Conservation (phyloP, 2,113 vertebrate species). For the Stomatorhinus ivindoensis region DNA sequence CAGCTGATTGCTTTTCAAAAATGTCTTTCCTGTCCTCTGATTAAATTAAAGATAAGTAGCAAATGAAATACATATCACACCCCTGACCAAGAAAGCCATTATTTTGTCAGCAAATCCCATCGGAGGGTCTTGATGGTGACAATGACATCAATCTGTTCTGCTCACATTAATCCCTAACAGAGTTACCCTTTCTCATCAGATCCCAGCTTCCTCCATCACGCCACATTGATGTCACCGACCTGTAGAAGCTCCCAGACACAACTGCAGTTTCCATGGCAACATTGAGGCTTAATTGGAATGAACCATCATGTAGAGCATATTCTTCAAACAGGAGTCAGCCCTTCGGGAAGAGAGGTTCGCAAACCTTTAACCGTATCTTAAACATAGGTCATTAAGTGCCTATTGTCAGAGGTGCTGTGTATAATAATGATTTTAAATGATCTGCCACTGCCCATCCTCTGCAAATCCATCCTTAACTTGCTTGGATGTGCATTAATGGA, state of each 20-base stretch:
- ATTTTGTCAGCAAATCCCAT: slow-evolving; percentile 1
- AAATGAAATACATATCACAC: not conserved
- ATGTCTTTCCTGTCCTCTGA: not conserved
- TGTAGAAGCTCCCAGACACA: not conserved
- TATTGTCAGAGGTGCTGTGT: not conserved
- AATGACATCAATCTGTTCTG: not conserved
- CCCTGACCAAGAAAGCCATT: not conserved
- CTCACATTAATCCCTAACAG: not conserved
- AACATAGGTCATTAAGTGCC: not conserved
- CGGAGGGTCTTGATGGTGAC: not conserved
- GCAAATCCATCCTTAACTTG: not conserved
- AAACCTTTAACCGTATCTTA: not conserved
- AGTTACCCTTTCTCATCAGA: not conserved
- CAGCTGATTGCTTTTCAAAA: not conserved
- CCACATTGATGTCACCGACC: not conserved
- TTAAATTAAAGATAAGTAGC: not conserved
- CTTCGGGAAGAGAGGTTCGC: not conserved
- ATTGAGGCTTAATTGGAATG: not conserved
- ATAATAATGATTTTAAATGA: not conserved
- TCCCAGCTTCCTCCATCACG: not conserved
- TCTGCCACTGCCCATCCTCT: not conserved
- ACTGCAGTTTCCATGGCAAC: not conserved
- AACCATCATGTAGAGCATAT: not conserved
- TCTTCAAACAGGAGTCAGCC: not conserved
- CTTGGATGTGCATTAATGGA: slow-evolving; percentile 21